Conservation (phyloP, 2,888 invertebrate genomes). For the Drosophila limbata region DNA sequence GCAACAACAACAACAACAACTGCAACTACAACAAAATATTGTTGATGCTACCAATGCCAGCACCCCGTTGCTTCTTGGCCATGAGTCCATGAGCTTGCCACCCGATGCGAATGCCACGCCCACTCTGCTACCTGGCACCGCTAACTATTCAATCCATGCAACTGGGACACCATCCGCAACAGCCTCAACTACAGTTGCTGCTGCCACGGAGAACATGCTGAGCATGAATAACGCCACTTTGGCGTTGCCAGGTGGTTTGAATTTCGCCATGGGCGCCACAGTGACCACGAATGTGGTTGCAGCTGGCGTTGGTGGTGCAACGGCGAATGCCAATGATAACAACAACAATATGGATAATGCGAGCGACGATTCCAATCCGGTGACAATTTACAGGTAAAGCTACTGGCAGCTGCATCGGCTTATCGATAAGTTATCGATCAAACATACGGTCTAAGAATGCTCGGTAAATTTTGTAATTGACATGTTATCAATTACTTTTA, state of each 20-base stretch:
- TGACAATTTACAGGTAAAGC: slow-evolving; percentile 94
- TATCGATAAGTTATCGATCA: slow-evolving; percentile 13
- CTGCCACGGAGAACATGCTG: slow-evolving; percentile 77
- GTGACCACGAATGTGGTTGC: slow-evolving; percentile 38
- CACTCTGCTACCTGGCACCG: slow-evolving; percentile 15
- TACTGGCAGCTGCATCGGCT: neutral
- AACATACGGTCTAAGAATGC: no score
- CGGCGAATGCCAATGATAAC: slow-evolving; percentile 86
- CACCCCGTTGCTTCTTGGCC: slow-evolving; percentile 71
- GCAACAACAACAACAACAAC: slow-evolving; percentile 25
- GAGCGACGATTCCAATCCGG: slow-evolving; percentile 94
- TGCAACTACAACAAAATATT: slow-evolving; percentile 31
- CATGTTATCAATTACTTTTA: neutral
- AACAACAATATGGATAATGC: slow-evolving; percentile 92
- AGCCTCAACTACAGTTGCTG: slow-evolving; percentile 1
- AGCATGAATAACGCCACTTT: slow-evolving; percentile 46
- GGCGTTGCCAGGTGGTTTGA: slow-evolving; percentile 64
- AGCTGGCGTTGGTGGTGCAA: slow-evolving; percentile 6
- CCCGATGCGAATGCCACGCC: slow-evolving; percentile 16
- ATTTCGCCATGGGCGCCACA: slow-evolving; percentile 66
- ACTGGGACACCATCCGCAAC: slow-evolving; percentile 16
- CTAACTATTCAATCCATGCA: slow-evolving; percentile 16
- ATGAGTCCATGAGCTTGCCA: slow-evolving; percentile 43
- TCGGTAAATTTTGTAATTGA: neutral
- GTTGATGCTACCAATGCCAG: slow-evolving; percentile 60